Conservation (phyloP, 1,140 invertebrate species). For the Mya arenaria region DNA sequence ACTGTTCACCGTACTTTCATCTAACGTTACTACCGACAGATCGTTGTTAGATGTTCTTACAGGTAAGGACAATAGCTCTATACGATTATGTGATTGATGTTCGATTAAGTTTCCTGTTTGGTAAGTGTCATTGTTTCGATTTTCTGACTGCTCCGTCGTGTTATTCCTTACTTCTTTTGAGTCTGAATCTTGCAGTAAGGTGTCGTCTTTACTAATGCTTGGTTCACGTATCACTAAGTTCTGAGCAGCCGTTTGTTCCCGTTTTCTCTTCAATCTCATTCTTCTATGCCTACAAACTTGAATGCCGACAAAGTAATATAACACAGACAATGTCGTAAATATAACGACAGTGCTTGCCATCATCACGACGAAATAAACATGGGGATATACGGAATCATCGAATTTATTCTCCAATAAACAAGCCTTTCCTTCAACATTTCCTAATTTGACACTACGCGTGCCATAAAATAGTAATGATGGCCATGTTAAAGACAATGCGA, state of each 20-base stretch:
- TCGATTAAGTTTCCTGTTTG: too few species aligned
- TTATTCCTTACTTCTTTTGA: neutral
- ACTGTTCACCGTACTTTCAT: too few species aligned
- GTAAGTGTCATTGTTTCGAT: too few species aligned
- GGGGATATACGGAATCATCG: constrained; percentile 15
- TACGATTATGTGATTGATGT: too few species aligned
- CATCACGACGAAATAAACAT: constrained; percentile 25
- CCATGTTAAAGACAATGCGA: constrained; percentile 17
- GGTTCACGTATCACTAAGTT: neutral
- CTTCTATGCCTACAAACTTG: constrained; percentile 41
- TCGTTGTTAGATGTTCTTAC: too few species aligned
- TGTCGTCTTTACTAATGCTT: constrained; percentile 23
- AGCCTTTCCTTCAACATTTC: neutral
- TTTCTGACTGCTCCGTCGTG: neutral
- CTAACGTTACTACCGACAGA: too few species aligned
- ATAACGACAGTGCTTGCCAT: constrained; percentile 30
- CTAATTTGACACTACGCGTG: constrained; percentile 5
- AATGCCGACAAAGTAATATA: constrained; percentile 50
- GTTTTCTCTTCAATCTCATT: constrained; percentile 1
- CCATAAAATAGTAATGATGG: constrained; percentile 38
- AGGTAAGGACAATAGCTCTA: too few species aligned
- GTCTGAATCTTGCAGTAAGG: constrained; percentile 28
- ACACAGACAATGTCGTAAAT: constrained; percentile 20
- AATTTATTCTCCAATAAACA: constrained; percentile 37
- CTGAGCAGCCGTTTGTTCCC: neutral